These are phyloP conservation scores for Eupelmus urozonus DNA, from an alignment of 2,888 invertebrate genomes.

Conservation along the genomic window DNA sequence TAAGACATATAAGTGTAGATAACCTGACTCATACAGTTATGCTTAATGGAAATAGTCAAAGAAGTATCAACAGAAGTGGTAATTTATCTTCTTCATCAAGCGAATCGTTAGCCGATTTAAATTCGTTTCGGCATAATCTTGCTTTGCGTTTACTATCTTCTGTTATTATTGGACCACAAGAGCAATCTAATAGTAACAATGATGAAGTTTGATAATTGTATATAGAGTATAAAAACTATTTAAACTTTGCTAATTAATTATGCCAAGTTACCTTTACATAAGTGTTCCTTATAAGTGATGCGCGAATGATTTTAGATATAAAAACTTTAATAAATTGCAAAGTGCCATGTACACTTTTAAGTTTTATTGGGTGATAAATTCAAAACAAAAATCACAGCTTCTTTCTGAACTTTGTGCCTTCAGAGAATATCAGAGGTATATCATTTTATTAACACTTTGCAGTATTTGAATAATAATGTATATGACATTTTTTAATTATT, in stretches of 20 bases:
- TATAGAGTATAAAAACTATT: neutral
- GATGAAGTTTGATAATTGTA: conserved; percentile 26
- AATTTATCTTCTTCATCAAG: neutral
- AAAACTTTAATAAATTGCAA: conserved; percentile 8
- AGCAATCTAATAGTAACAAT: conserved; percentile 31
- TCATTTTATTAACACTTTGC: too few species aligned
- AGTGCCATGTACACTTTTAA: conserved; percentile 43
- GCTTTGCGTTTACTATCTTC: conserved; percentile 39
- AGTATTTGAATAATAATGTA: too few species aligned
- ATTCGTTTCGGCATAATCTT: conserved; percentile 29
- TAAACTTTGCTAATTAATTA: neutral
- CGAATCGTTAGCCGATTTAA: conserved; percentile 15
- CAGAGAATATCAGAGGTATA: too few species aligned
- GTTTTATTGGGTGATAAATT: neutral
- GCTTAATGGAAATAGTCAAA: conserved; percentile 70
- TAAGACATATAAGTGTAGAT: conserved; percentile 34
- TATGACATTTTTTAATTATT: too few species aligned
- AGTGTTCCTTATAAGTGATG: conserved; percentile 33
- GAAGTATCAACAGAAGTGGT: neutral
- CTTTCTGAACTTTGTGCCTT: conserved; percentile 19
- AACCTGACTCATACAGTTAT: conserved; percentile 13
- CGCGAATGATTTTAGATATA: conserved; percentile 11
- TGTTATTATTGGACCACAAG: conserved; percentile 20
- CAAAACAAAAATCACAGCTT: conserved; percentile 8
- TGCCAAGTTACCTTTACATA: conserved; percentile 36